Evolutionary conservation across 1,140 invertebrate species (phyloP), one percentile per base, ranked within the genome.

Genomic region (Drosophila parabipectinata): DNA sequence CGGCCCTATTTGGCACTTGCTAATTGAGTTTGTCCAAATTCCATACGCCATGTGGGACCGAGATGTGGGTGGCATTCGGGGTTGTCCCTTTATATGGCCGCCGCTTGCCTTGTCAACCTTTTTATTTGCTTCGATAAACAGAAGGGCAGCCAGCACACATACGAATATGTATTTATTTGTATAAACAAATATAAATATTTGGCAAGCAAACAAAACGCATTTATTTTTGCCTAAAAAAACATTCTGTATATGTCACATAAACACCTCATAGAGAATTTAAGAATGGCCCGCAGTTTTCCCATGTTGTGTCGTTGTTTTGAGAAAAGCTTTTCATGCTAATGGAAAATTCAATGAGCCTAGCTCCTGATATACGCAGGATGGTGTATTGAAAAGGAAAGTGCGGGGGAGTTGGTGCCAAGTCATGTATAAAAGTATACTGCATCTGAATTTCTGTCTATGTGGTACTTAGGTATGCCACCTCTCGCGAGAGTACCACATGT

Each of bases 281-380:
- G 41, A 69, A 57, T 39, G 14, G 64, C 18, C 21, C 21, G 21
- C 32, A 47, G 58, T 62, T 24, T 62, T 24, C 82, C 83, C 82
- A 87, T 82, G 75, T 78, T 78, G 82, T 55, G 47, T 26, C 44
- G 50, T 48, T 71, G 66, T 63, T 73, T 51, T 45, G 30, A 7
- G 64, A 60, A 85, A 78, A 81, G 78, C 82, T 81, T 81, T 87
- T 87, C 66, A 87, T 72, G 64, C 55, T 85, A 85, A 87, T 85
- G 78, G 82, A 87, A 85, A 87, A 82, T 61, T 68, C 82, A 82
- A 78, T 72, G 72, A 72, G 62, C 55, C 80, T 62, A 66, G 30
- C 57, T 62, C 74, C 67, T 85, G 60, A 67, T 77, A 63, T 59
- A 57, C 30, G 45, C 34, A 57, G 32, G n/a, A 5, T 6, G 26